Evolutionary conservation across 1,140 invertebrate genomes (phyloP).

Genomic region (Eulimnadia texana): DNA sequence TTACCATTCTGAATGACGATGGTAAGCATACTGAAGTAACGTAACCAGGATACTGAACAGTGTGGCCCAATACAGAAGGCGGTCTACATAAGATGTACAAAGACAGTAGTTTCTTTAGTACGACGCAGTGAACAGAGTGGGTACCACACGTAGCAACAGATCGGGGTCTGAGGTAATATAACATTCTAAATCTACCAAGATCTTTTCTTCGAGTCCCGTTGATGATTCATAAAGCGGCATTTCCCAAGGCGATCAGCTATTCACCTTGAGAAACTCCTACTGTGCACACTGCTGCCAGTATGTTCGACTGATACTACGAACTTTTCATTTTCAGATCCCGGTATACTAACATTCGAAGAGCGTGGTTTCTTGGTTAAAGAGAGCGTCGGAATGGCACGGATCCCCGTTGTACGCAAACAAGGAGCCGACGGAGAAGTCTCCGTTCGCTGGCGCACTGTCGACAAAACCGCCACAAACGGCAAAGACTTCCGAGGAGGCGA

Average conservation of each 20-base stretch:
- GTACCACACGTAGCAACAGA: too few species aligned
- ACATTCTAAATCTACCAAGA: too few species aligned
- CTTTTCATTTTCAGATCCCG: constrained; percentile 35
- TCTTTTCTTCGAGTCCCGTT: neutral
- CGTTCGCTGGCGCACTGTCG: constrained; percentile 42
- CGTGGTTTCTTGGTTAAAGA: constrained; percentile 45
- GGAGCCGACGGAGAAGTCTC: constrained; percentile 42
- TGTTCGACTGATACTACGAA: neutral
- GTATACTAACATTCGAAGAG: constrained; percentile 41
- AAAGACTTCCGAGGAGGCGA: constrained; percentile 39
- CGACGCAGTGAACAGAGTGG: too few species aligned
- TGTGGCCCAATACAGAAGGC: too few species aligned
- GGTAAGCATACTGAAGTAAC: constrained; percentile 34
- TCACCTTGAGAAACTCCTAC: too few species aligned
- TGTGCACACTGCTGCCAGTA: neutral
- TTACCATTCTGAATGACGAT: constrained; percentile 49
- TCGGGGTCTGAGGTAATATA: too few species aligned
- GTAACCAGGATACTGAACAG: too few species aligned
- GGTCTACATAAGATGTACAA: too few species aligned
- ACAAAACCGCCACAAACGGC: constrained; percentile 39
- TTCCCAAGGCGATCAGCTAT: neutral
- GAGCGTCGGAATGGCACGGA: constrained; percentile 36
- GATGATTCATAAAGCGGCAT: too few species aligned
- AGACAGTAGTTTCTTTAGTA: too few species aligned
- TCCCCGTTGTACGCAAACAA: constrained; percentile 37